Conservation (phyloP, 2,888 invertebrate genomes). For the Drosophila bunnanda region DNA sequence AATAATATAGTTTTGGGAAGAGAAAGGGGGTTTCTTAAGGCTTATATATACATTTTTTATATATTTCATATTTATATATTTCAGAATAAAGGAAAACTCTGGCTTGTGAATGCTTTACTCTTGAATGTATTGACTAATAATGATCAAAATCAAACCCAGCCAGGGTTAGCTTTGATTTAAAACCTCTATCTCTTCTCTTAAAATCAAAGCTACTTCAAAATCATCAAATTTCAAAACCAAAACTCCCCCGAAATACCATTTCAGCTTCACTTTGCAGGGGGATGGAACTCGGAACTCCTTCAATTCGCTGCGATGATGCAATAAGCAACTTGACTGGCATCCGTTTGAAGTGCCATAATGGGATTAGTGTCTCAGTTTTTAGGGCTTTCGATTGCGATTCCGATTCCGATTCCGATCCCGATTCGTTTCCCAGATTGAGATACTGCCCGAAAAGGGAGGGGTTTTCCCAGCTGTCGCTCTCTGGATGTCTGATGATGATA, state of each 20-base stretch:
- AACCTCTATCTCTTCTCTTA: background rate
- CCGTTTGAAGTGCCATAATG: constrained; percentile 73
- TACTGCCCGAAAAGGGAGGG: constrained; percentile 6
- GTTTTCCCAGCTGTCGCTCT: constrained; percentile 23
- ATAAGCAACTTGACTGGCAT: constrained; percentile 36
- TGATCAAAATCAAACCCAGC: background rate
- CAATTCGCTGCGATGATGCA: constrained; percentile 22
- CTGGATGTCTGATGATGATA: constrained; percentile 13
- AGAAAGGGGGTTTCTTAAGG: background rate
- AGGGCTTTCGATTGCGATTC: constrained; percentile 11
- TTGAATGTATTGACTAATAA: too few species aligned
- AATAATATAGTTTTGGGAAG: background rate
- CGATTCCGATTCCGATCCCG: constrained; percentile 1
- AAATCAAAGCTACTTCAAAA: constrained; percentile 2
- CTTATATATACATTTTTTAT: too few species aligned
- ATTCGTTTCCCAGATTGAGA: constrained; percentile 23
- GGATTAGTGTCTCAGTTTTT: constrained; percentile 57
- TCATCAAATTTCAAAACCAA: constrained; percentile 9
- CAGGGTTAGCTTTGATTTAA: too few species aligned
- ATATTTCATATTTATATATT: too few species aligned
- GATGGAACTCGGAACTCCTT: background rate
- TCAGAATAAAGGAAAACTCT: too few species aligned
- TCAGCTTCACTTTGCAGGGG: background rate
- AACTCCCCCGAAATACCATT: background rate
- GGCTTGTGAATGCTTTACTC: too few species aligned